Percentiles rank a stretch among this genome's conserved stretches.
phyloP scores from a whole-genome alignment of 2,888 invertebrate species.

The Charanyca ferruginea region DNA sequence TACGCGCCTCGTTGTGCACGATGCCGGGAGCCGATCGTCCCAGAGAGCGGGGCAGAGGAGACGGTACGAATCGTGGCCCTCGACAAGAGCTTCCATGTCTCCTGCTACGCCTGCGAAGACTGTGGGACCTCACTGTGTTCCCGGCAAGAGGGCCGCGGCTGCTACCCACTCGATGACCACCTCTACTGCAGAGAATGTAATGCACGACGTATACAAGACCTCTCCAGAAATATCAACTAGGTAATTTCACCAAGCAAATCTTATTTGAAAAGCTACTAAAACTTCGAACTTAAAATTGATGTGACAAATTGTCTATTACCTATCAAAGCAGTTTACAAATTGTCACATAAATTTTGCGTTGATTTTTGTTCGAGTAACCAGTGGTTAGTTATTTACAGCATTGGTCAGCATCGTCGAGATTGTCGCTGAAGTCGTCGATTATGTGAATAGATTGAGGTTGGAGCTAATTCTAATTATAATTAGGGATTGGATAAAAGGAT shows the following conservation, averaged over 20 bases:
- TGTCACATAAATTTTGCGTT: too few relatives aligned
- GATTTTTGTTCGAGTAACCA: too few relatives aligned
- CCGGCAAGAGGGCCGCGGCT: conserved; percentile 98
- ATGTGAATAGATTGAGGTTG: neutral
- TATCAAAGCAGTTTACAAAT: too few relatives aligned
- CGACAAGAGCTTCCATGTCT: conserved; percentile 98
- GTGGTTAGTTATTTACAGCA: neutral
- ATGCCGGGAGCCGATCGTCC: conserved; percentile 98
- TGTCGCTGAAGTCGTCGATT: neutral
- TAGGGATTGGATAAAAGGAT: too few relatives aligned
- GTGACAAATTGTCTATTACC: too few relatives aligned
- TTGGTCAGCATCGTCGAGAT: neutral
- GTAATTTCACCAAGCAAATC: conserved; percentile 39
- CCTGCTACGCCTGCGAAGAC: conserved; percentile 99
- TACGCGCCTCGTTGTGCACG: conserved; percentile 99
- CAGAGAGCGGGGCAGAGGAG: conserved; percentile 98
- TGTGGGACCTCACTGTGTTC: conserved; percentile 97
- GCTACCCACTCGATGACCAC: conserved; percentile 99
- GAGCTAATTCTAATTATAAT: conserved; percentile 4
- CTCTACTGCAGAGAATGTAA: conserved; percentile 99
- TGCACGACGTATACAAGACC: conserved; percentile 97
- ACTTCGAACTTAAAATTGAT: too few relatives aligned
- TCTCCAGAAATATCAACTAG: conserved; percentile 92
- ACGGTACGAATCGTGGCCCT: conserved; percentile 99
- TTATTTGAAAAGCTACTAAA: neutral